These are phyloP conservation scores for Macropis europaea DNA, from an alignment of 2,888 invertebrate species.

Conservation along the genomic window DNA sequence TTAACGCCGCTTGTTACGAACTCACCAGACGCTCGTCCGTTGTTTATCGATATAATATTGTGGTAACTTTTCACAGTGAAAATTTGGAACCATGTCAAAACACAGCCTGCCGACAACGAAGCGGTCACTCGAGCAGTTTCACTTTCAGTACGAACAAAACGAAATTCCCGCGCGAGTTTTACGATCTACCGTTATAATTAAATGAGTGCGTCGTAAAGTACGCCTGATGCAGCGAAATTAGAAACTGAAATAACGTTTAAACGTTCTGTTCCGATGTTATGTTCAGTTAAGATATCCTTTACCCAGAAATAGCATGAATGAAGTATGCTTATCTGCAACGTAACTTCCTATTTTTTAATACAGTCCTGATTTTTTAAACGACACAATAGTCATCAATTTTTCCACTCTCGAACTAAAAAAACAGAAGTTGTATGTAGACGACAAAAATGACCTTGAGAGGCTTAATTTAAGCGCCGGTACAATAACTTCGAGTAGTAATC, in stretches of 20 bases:
- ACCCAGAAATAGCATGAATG: not conserved
- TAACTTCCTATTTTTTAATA: no score
- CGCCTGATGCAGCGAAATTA: not conserved
- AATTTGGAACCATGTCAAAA: no score
- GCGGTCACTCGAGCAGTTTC: not conserved
- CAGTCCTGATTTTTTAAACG: no score
- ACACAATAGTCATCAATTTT: no score
- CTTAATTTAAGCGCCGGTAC: no score
- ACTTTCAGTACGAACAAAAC: not conserved
- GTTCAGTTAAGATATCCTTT: not conserved
- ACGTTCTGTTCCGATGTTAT: slow-evolving; percentile 1
- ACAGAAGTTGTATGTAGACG: no score
- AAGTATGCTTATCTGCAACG: no score
- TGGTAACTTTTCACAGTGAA: no score
- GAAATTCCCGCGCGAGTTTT: not conserved
- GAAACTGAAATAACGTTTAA: not conserved
- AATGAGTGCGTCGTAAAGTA: not conserved
- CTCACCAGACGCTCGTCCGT: not conserved
- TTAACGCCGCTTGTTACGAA: not conserved
- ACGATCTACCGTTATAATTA: not conserved
- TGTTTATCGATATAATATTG: no score
- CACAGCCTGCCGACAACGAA: not conserved
- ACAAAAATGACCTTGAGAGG: no score
- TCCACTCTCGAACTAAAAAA: no score
- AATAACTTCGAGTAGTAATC: no score